Evolutionary conservation across 2,888 invertebrate species (phyloP), one percentile per base, ranked within the genome.

Genomic region (Sicus ferrugineus): DNA sequence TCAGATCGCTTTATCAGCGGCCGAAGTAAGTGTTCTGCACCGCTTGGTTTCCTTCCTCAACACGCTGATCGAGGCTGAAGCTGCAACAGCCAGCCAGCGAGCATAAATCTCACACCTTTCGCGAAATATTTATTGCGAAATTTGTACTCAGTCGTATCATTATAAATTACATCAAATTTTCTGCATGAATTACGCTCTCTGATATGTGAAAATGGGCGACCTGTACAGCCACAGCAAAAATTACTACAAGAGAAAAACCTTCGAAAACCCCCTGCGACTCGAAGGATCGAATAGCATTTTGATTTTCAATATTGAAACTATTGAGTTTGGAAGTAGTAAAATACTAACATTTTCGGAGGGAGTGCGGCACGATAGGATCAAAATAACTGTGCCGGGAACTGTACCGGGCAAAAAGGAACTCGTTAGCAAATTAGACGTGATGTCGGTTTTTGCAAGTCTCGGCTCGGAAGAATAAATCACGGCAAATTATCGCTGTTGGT

Each of bases 401-500:
- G 34, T 34, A 34, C 4, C 61, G n/a, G 26, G 61, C 11, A 19
- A 26, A 48, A 16, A 28, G 26, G 46, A 50, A 64, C 46, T 46
- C 56, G 62, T 68, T 63, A 26, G 42, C 38, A 31, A 56, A 59
- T 65, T 65, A 65, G 68, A 30, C 52, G 61, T 67, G 48, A 26
- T 61, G 38, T n/a, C 28, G 68, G 16, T 58, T 42, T 34, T 46
- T 21, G 52, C 0, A 30, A 52, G 26, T 65, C 68, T 54, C 63
- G n/a, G 54, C n/a, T 46, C n/a, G 34, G 2, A 34, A 31, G 19
- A 63, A 65, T 52, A 65, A 65, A 65, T 65, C 65, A 65, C 19
- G 34, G 52, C 11, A 68, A 68, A 68, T 68, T 68, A 68, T 61
- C 64, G 48, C 50, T 59, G 34, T 34, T 61, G 59, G 50, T 66